These are phyloP conservation scores for Balaeniceps rex DNA, from an alignment of 2,113 vertebrate species.

Conservation along the genomic window DNA sequence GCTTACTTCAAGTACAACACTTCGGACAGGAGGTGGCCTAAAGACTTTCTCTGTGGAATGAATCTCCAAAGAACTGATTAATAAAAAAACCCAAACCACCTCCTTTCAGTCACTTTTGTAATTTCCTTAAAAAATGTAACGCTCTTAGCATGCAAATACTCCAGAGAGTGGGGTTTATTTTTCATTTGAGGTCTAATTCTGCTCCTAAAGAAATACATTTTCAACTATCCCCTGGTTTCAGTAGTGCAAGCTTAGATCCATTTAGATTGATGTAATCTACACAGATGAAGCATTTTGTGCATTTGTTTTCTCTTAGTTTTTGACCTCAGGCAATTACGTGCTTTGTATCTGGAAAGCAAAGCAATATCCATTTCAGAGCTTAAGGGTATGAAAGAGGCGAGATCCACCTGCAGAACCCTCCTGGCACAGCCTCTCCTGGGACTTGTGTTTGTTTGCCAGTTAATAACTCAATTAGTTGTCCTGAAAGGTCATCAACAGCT, in stretches of 20 bases:
- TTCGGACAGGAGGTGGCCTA: neutral
- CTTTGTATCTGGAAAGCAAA: constrained; percentile 41
- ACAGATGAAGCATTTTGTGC: neutral
- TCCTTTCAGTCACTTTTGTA: neutral
- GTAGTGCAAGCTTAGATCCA: neutral
- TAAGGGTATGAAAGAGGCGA: neutral
- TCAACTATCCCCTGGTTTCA: neutral
- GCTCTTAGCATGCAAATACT: neutral
- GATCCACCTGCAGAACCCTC: neutral
- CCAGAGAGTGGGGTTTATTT: neutral
- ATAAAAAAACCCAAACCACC: neutral
- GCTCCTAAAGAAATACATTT: neutral
- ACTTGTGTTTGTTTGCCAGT: neutral
- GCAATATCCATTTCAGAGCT: neutral
- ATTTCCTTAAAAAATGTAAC: neutral
- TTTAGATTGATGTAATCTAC: neutral
- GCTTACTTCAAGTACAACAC: neutral
- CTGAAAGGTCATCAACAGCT: neutral
- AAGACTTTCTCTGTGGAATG: neutral
- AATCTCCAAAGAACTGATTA: neutral
- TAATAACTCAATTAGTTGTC: neutral
- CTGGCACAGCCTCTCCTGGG: neutral
- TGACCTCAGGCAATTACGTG: constrained; percentile 2
- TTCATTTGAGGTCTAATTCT: neutral
- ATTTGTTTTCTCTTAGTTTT: constrained; percentile 1